These are phyloP conservation scores for Hirtodrosophila histrioides DNA, from an alignment of 2,888 invertebrate species.

Conservation along the genomic window DNA sequence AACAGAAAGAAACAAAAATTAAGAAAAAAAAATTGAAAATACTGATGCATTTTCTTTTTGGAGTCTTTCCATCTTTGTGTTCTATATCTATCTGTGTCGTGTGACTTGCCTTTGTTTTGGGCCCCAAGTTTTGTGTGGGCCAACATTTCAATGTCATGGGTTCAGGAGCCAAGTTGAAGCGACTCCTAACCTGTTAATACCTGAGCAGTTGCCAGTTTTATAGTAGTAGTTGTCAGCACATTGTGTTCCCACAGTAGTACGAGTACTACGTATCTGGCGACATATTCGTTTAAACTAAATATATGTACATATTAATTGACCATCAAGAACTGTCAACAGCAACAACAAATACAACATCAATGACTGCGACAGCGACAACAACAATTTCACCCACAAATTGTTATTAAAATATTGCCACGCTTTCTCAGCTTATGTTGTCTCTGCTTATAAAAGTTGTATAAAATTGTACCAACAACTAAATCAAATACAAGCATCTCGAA, in stretches of 20 bases:
- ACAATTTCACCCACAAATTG: conserved; percentile 48
- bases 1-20: conserved; percentile 47
- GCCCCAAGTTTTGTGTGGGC: no score
- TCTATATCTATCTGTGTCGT: conserved; percentile 35
- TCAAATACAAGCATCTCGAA: not conserved
- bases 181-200: conserved; percentile 22
- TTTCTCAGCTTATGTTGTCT: conserved; percentile 47
- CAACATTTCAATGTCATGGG: no score
- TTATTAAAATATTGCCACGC: conserved; percentile 76
- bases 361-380: conserved; percentile 27
- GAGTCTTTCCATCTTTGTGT: conserved; percentile 20
- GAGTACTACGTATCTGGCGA: conserved; percentile 11
- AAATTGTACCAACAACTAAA: conserved; percentile 22
- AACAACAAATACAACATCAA: conserved; percentile 39
- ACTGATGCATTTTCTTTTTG: conserved; percentile 25
- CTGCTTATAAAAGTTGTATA: conserved; percentile 51
- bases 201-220: conserved; percentile 32
- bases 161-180: no score
- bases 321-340: conserved; percentile 63
- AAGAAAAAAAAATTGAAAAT: conserved; percentile 10
- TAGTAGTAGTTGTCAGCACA: conserved; percentile 33
- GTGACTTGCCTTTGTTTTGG: conserved; percentile 39
- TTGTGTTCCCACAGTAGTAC: conserved; percentile 15
- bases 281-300: conserved; percentile 48
- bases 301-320: conserved; percentile 59